A percentile compares a stretch with the other conserved stretches of the same genome.
Evolutionary conservation across 2,888 invertebrate genomes (phyloP).

Genomic region (Platerodrilus igneus): DNA sequence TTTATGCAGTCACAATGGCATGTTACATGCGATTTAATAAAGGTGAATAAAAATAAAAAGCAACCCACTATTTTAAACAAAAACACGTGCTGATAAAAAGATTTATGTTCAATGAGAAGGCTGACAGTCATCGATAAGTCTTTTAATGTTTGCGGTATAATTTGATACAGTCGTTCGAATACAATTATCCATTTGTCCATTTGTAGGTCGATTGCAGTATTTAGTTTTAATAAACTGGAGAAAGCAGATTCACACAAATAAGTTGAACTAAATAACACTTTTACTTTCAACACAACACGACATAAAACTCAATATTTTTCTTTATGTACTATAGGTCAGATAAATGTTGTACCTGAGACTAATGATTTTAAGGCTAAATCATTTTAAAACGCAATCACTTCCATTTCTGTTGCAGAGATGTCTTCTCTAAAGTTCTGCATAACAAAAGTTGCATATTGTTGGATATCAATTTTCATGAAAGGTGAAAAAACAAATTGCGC

Average conservation of each 20-base stretch:
- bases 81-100: conserved; percentile 8
- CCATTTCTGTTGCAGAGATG: conserved; percentile 24
- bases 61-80: conserved; percentile 7
- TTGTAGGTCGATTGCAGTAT: too few relatives aligned
- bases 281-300: too few relatives aligned
- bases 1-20: conserved; percentile 9
- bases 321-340: conserved; percentile 13
- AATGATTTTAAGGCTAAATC: conserved; percentile 17
- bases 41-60: conserved; percentile 7
- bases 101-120: conserved; percentile 6
- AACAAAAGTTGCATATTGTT: conserved; percentile 21
- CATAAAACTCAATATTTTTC: too few relatives aligned
- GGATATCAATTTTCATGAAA: conserved; percentile 23
- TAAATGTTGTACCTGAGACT: conserved; percentile 15
- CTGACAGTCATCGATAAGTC: conserved; percentile 2
- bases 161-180: conserved; percentile 5
- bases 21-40: conserved; percentile 6
- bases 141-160: conserved; percentile 9
- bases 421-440: conserved; percentile 23
- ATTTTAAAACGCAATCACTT: conserved; percentile 21
- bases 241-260: conserved; percentile 4
- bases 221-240: too few relatives aligned
- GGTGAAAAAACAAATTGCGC: conserved; percentile 22
- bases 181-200: too few relatives aligned
- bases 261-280: too few relatives aligned